Base-by-base conservation (phyloP, 2,888 invertebrate species). In the Zaprionus lineosus region DNA sequence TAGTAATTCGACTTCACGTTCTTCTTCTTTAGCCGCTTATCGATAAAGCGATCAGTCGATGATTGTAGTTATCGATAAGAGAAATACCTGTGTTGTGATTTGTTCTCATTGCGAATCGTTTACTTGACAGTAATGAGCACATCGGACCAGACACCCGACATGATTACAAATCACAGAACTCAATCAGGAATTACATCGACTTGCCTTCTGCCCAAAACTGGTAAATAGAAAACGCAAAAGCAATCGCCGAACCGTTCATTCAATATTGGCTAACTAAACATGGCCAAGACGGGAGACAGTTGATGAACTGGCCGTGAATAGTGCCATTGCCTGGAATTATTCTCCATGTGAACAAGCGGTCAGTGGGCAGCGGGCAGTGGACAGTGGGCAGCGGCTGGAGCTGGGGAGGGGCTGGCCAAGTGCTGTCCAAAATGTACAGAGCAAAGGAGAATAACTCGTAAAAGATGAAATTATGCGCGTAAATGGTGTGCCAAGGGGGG, bases 141-240 rank as follows among this genome's bases (percentile, higher is more conserved):
- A 39, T 28, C 53, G n/a, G n/a, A 41, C 24, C 12, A 18, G 40
- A 6, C 39, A 39, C 5, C 14, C n/a, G n/a, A 52, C 33, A 28
- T 33, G 19, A 12, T 34, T 29, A n/a, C 12, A 34, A 50, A 55
- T 69, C 71, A 51, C 24, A 58, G 64, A 77, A 64, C 79, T 62
- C 81, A 79, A 79, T 79, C 57, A 29, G 28, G 52, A 84, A 73
- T 41, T 79, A 57, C 79, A 83, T 83, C 73, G 63, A 61, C 69
- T 65, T 40, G 48, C 53, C 61, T 61, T 62, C n/a, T 74, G 72
- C 36, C 59, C 55, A 69, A 64, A 77, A 62, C 36, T 60, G 70
- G 63, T 57, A 67, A 76, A 72, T 67, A 62, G 73, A 67, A 76
- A 72, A 50, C 55, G 46, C 33, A 51, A 55, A 41, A 52, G 52